Conservation (phyloP, 2,888 invertebrate genomes). For the Tetragnatha montana region DNA sequence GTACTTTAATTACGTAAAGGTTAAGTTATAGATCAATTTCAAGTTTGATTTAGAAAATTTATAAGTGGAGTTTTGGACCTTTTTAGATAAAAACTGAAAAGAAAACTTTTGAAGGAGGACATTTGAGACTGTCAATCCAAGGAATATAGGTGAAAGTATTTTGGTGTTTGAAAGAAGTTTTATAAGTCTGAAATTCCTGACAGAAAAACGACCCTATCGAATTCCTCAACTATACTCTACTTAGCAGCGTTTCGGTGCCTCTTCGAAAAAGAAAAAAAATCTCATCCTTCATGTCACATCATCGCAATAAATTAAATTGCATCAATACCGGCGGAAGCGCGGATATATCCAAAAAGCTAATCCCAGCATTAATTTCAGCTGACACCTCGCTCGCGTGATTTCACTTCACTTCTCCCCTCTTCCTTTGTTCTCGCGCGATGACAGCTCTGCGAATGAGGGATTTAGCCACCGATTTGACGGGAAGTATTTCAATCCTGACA, state of each 20-base stretch:
- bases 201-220: too few species aligned
- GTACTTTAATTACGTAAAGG: too few species aligned
- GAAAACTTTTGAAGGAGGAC: too few species aligned
- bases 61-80: too few species aligned
- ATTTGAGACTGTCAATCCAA: too few species aligned
- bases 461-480: slow-evolving; percentile 15
- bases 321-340: slow-evolving; percentile 9
- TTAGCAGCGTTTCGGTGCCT: background rate
- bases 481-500: slow-evolving; percentile 2
- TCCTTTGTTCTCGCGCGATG: background rate
- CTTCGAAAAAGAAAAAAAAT: background rate
- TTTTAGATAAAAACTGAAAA: too few species aligned
- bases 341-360: slow-evolving; percentile 8
- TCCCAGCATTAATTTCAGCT: slow-evolving; percentile 22
- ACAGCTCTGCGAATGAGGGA: slow-evolving; percentile 12
- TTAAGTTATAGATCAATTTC: too few species aligned
- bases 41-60: too few species aligned
- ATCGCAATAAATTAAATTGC: slow-evolving; percentile 6
- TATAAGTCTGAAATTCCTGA: too few species aligned
- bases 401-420: slow-evolving; percentile 4
- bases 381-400: slow-evolving; percentile 7
- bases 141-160: background rate
- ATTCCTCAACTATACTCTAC: too few species aligned
- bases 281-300: slow-evolving; percentile 1
- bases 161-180: background rate